Base-by-base conservation (phyloP, 1,140 invertebrate species). In the Ephestia elutella region DNA sequence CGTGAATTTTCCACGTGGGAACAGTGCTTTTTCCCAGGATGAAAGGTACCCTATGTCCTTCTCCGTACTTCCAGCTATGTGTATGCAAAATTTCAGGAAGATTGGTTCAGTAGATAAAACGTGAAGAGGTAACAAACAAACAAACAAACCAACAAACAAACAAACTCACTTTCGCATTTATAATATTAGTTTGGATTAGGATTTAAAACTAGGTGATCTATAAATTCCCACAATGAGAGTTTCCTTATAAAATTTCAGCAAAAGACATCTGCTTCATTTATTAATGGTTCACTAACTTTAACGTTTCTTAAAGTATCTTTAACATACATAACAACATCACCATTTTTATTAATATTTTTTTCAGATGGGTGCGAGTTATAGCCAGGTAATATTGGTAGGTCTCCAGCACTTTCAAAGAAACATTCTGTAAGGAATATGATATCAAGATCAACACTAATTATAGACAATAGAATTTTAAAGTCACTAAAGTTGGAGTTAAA, bases 181-280 rank as follows among this genome's bases (percentile, higher is more conserved):
- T n/a, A n/a, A n/a, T n/a, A n/a, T n/a, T n/a, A n/a, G n/a, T n/a
- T n/a, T n/a, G n/a, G n/a, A n/a, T n/a, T n/a, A n/a, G n/a, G 54
- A 56, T 49, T 18, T 50, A 38, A 17, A 54, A n/a, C 56, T 65
- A 8, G 66, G 63, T 5, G 67, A 60, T 56, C 67, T 60, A 49
- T 67, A 73, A 15, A 63, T 38, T 8, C 56, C 51, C 55, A 73
- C 15, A 4, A 70, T 53, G 18, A 56, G 50, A 53, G 18, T 60
- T 13, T 70, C 38, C 13, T 18, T 15, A 38, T 50, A 38, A 15
- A 66, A 9, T 44, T 59, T 57, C 25, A 64, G 35, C 38, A 64
- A 15, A 0, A 74, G 38, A 38, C 62, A 66, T 54, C 60, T 11
- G 59, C 60, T 9, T 68, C 66, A 18, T 50, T 32, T 7, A 68